Conservation (phyloP, 2,888 invertebrate species). For the Cinara cedri region DNA sequence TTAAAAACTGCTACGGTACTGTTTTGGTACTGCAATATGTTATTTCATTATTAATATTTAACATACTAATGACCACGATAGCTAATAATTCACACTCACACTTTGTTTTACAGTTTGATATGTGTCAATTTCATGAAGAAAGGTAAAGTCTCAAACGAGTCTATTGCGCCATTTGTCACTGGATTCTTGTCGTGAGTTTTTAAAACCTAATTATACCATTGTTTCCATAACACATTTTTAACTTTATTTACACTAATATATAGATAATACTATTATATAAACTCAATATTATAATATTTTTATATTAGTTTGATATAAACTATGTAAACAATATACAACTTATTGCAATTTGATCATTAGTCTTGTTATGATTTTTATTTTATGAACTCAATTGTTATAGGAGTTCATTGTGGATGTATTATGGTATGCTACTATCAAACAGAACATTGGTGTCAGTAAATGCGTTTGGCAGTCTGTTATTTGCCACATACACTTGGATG, state of each 20-base stretch:
- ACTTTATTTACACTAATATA: no score
- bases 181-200: conserved; percentile 75
- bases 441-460: conserved; percentile 77
- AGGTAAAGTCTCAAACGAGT: conserved; percentile 77
- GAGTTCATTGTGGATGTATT: conserved; percentile 79
- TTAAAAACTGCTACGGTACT: no score
- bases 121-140: conserved; percentile 78
- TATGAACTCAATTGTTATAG: conserved; percentile 65
- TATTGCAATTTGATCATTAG: background rate
- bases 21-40: background rate
- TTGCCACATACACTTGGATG: conserved; percentile 73
- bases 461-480: conserved; percentile 73
- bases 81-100: background rate
- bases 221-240: no score
- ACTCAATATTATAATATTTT: no score
- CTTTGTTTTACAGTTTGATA: conserved; percentile 70
- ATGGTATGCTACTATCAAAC: conserved; percentile 78
- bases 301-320: no score
- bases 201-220: background rate
- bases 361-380: background rate
- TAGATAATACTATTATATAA: no score
- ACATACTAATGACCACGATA: background rate
- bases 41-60: background rate
- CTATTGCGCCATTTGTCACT: conserved; percentile 78
- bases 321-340: background rate